phyloP scores from a whole-genome alignment of 2,797 vertebrate genomes.

The Hydrophis major region DNA sequence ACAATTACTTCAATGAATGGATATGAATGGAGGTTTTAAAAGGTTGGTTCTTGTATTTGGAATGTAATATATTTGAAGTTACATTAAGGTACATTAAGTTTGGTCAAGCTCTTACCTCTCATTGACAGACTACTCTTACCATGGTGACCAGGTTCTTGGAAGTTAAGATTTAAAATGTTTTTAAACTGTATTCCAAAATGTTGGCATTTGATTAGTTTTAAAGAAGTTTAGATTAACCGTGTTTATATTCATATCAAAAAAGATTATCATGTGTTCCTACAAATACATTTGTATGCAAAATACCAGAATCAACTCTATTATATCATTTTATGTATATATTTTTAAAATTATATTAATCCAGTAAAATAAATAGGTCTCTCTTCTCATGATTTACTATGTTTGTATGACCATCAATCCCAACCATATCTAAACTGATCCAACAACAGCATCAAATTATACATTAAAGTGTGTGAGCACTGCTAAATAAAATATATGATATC shows the following conservation, averaged over 20 bases:
- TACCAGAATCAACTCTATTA: not conserved
- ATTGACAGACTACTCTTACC: not conserved
- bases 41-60: not conserved
- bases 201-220: not conserved
- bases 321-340: not conserved
- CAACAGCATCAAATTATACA: not conserved
- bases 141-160: not conserved
- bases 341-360: not conserved
- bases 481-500: not conserved
- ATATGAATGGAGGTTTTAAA: not conserved
- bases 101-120: not conserved
- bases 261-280: not conserved
- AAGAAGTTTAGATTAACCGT: not conserved
- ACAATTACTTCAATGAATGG: not conserved
- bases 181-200: not conserved
- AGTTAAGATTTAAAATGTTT: not conserved
- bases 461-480: not conserved
- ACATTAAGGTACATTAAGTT: not conserved
- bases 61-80: not conserved
- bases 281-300: not conserved
- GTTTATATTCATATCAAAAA: not conserved
- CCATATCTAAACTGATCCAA: not conserved
- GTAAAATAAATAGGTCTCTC: not conserved
- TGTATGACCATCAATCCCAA: not conserved
- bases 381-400: not conserved